These are phyloP conservation scores for Siniperca obscura DNA, from an alignment of 2,797 vertebrate species.

Conservation along the genomic window DNA sequence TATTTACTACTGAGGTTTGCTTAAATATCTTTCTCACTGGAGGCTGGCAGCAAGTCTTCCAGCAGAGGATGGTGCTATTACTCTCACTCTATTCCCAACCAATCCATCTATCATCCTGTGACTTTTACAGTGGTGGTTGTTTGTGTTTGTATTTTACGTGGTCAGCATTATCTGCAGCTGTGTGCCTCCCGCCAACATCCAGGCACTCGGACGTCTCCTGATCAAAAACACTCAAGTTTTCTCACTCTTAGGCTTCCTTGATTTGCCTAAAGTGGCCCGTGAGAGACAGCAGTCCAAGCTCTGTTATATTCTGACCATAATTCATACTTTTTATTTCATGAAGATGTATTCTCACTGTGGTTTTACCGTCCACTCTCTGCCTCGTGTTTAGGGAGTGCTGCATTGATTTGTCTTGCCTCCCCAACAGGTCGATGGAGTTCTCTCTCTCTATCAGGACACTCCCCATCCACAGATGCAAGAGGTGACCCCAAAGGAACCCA, in stretches of 20 bases:
- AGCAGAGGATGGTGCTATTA: constrained; percentile 21
- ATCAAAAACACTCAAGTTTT: background rate
- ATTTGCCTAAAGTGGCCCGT: background rate
- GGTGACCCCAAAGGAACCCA: constrained; percentile 76
- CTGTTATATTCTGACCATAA: constrained; percentile 1
- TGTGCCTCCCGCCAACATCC: constrained; percentile 10
- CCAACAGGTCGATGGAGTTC: constrained; percentile 83
- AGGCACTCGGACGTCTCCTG: constrained; percentile 4
- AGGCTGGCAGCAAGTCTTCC: constrained; percentile 8
- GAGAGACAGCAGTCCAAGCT: background rate
- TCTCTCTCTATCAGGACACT: constrained; percentile 84
- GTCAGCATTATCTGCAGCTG: constrained; percentile 36
- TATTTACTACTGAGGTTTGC: background rate
- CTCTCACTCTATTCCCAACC: constrained; percentile 11
- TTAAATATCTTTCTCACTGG: constrained; percentile 1
- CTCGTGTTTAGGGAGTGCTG: constrained; percentile 16
- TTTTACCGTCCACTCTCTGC: constrained; percentile 21
- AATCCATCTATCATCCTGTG: constrained; percentile 39
- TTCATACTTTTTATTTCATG: constrained; percentile 1
- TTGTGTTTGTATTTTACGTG: constrained; percentile 31
- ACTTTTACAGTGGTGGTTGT: constrained; percentile 34
- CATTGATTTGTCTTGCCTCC: constrained; percentile 53
- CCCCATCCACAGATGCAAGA: constrained; percentile 80
- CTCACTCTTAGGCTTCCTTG: background rate
- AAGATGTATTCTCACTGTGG: constrained; percentile 8